Evolutionary conservation across 1,140 invertebrate genomes (phyloP).

Genomic region (Mercenaria mercenaria): DNA sequence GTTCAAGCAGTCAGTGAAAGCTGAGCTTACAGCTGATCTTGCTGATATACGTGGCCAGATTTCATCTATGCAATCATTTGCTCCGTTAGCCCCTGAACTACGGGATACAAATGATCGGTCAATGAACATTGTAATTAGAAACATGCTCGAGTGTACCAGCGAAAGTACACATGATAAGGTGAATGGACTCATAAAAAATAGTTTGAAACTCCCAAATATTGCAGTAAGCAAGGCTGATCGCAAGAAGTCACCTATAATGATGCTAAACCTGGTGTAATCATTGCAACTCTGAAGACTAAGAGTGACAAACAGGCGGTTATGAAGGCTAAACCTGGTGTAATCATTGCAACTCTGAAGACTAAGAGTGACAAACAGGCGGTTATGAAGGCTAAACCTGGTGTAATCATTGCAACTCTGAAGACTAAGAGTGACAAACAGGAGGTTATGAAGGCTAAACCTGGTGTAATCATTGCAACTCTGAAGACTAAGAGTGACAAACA

Average conservation of each 20-base stretch:
- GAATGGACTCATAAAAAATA: constrained; percentile 40
- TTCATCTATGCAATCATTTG: background rate
- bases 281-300: too few relatives aligned
- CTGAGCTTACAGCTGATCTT: constrained; percentile 1
- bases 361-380: too few relatives aligned
- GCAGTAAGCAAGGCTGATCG: constrained; percentile 24
- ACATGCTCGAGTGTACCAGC: background rate
- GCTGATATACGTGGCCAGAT: background rate
- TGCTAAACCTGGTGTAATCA: too few relatives aligned
- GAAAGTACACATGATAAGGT: constrained; percentile 24
- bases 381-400: too few relatives aligned
- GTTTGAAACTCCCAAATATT: background rate
- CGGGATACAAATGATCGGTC: background rate
- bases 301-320: background rate
- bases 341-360: too few relatives aligned
- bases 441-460: too few relatives aligned
- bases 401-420: too few relatives aligned
- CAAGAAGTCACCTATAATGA: background rate
- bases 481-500: constrained; percentile 6
- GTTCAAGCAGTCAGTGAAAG: background rate
- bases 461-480: background rate
- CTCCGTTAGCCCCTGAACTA: background rate
- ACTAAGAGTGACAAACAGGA: too few relatives aligned
- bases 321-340: too few relatives aligned
- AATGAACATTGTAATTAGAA: constrained; percentile 38